phyloP scores from a whole-genome alignment of 2,888 invertebrate species.

The Melanargia galathea region DNA sequence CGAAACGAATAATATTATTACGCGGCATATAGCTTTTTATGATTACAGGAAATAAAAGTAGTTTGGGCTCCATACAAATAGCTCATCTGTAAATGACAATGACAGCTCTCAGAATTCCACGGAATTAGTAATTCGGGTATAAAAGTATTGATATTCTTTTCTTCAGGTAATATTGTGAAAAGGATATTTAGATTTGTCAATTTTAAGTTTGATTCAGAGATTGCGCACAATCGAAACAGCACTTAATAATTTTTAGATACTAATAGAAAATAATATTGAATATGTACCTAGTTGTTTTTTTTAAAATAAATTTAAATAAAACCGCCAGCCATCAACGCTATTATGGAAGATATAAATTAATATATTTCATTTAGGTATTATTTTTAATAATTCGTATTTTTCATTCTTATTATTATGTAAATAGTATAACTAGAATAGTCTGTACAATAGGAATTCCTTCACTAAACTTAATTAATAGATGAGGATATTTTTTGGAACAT shows the following conservation, averaged over 20 bases:
- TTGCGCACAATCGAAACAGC: too few species aligned
- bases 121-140: too few species aligned
- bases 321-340: conserved; percentile 12
- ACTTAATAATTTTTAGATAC: not conserved
- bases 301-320: conserved; percentile 17
- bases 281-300: conserved; percentile 11
- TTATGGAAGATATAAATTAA: conserved; percentile 28
- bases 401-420: conserved; percentile 28
- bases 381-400: conserved; percentile 38
- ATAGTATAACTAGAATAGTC: conserved; percentile 32
- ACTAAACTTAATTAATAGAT: conserved; percentile 26
- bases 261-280: conserved; percentile 20
- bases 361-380: conserved; percentile 32
- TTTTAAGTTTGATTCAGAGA: conserved; percentile 1
- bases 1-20: too few species aligned
- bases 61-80: too few species aligned
- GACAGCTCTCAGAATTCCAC: too few species aligned
- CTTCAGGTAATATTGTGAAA: too few species aligned
- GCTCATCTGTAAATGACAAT: too few species aligned
- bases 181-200: too few species aligned
- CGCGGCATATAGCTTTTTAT: too few species aligned
- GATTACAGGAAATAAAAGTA: too few species aligned
- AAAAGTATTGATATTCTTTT: too few species aligned
- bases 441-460: conserved; percentile 36
- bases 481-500: conserved; percentile 16